Evolutionary conservation across 1,140 invertebrate species (phyloP).

Genomic region (Temnothorax curvispinosus): DNA sequence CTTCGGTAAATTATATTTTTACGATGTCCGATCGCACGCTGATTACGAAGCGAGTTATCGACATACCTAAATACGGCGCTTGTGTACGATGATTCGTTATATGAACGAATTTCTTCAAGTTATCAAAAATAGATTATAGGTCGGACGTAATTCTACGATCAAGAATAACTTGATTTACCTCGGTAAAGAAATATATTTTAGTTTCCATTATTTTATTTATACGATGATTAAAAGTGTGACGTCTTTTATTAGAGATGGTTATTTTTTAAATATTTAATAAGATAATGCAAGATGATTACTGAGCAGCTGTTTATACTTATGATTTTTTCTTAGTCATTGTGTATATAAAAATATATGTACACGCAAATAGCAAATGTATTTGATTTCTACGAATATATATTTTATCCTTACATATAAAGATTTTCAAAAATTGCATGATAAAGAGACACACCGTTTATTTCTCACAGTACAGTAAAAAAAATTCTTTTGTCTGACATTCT

Average conservation of each 20-base stretch:
- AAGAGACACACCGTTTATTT: background rate
- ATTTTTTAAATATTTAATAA: background rate
- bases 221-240: background rate
- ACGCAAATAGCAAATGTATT: background rate
- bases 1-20: constrained; percentile 69
- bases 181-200: background rate
- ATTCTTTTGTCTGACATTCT: constrained; percentile 44
- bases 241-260: background rate
- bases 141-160: background rate
- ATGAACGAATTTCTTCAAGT: constrained; percentile 1
- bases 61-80: constrained; percentile 46
- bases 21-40: constrained; percentile 54
- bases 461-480: constrained; percentile 21
- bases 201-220: background rate
- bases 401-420: background rate
- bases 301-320: background rate
- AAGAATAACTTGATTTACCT: background rate
- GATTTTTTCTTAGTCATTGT: background rate
- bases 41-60: constrained; percentile 66
- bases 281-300: background rate
- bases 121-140: constrained; percentile 24
- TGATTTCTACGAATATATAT: background rate
- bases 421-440: background rate
- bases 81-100: background rate
- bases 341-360: background rate